Evolutionary conservation across 2,113 vertebrate genomes (phyloP).

Genomic region (Pterocles gutturalis): DNA sequence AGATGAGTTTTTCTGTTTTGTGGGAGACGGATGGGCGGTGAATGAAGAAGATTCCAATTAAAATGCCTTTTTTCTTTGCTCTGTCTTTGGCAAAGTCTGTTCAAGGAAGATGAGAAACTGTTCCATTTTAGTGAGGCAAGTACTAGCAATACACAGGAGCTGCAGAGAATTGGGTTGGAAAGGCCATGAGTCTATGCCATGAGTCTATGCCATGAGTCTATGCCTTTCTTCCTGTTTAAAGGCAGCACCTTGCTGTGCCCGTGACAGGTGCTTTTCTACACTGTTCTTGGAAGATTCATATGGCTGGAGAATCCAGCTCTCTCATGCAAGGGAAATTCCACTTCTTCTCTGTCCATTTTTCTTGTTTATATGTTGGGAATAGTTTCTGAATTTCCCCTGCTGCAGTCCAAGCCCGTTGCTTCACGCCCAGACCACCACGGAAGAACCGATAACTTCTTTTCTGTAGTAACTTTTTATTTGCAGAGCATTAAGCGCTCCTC

Average conservation of each 20-base stretch:
- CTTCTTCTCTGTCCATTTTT: background rate
- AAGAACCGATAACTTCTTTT: background rate
- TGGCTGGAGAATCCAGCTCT: background rate
- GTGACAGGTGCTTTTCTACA: background rate
- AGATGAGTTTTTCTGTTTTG: conserved; percentile 31
- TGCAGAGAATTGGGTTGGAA: conserved; percentile 36
- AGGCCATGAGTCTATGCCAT: background rate
- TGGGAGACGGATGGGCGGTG: background rate
- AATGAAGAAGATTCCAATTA: conserved; percentile 44
- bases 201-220: background rate
- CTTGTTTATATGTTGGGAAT: background rate
- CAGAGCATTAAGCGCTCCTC: background rate
- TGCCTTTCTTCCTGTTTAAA: conserved; percentile 21
- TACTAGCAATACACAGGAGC: conserved; percentile 32
- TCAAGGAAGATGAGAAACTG: conserved; percentile 36
- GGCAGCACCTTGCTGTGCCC: background rate
- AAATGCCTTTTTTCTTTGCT: conserved; percentile 42
- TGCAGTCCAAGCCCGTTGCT: background rate
- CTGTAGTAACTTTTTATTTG: background rate
- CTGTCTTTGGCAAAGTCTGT: conserved; percentile 40
- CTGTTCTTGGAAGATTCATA: background rate
- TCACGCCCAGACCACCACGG: background rate
- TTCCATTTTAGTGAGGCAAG: conserved; percentile 3
- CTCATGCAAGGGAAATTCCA: background rate
- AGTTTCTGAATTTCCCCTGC: background rate